Conservation (phyloP, 2,113 vertebrate genomes). For the Corydoras sp. region DNA sequence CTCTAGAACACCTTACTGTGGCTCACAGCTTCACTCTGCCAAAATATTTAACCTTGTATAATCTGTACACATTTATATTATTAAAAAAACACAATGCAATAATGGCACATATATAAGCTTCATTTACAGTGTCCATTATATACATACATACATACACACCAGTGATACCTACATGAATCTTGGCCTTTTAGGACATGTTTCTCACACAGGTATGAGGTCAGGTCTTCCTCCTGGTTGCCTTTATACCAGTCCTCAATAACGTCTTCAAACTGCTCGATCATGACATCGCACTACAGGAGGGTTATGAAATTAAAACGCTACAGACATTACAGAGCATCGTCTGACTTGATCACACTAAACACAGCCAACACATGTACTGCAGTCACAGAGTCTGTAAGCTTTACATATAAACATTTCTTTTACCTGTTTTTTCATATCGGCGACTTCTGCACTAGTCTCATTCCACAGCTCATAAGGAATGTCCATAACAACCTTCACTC, state of each 20-base stretch:
- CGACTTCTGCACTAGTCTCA: slow-evolving; percentile 92
- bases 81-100: too few relatives aligned
- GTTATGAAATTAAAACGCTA: neutral
- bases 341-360: neutral
- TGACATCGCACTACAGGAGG: slow-evolving; percentile 76
- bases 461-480: slow-evolving; percentile 98
- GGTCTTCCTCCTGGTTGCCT: slow-evolving; percentile 84
- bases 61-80: too few relatives aligned
- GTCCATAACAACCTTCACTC: slow-evolving; percentile 98
- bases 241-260: slow-evolving; percentile 97
- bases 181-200: slow-evolving; percentile 88
- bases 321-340: neutral
- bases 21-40: too few relatives aligned
- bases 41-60: too few relatives aligned
- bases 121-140: too few relatives aligned
- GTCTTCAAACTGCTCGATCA: slow-evolving; percentile 90
- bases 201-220: slow-evolving; percentile 85
- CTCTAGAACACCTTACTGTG: too few relatives aligned
- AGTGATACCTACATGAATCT: slow-evolving; percentile 68
- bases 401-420: neutral
- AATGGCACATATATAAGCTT: too few relatives aligned
- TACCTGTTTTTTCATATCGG: slow-evolving; percentile 97
- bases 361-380: neutral
- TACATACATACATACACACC: too few relatives aligned
- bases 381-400: too few relatives aligned